Evolutionary conservation across 2,888 invertebrate genomes (phyloP).

Genomic region (Parthenolecanium corni): DNA sequence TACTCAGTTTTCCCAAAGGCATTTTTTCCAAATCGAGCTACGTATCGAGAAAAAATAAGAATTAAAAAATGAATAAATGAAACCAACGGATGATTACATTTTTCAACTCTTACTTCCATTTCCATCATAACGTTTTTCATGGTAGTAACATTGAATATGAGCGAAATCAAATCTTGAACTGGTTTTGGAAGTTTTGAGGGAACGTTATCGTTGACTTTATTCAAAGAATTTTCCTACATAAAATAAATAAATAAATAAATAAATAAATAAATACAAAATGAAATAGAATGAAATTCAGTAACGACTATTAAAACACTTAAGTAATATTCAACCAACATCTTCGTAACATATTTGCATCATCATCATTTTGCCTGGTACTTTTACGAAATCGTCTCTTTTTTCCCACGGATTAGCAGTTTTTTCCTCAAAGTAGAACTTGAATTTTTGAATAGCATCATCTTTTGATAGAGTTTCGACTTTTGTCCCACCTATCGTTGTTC

Average conservation of each 20-base stretch:
- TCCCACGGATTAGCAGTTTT: slow-evolving; percentile 76
- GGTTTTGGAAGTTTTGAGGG: slow-evolving; percentile 57
- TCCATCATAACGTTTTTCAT: slow-evolving; percentile 91
- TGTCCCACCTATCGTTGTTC: slow-evolving; percentile 80
- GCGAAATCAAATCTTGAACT: slow-evolving; percentile 69
- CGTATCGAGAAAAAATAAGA: slow-evolving; percentile 20
- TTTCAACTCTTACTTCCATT: slow-evolving; percentile 56
- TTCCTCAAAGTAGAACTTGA: slow-evolving; percentile 46
- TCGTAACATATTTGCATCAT: slow-evolving; percentile 86
- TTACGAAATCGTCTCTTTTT: slow-evolving; percentile 40
- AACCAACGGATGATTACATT: neutral
- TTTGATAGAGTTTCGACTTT: slow-evolving; percentile 43
- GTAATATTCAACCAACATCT: slow-evolving; percentile 38
- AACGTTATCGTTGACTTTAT: slow-evolving; percentile 4
- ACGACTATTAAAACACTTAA: neutral
- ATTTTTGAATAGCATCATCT: slow-evolving; percentile 49
- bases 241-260: too few species aligned
- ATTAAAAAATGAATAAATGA: too few species aligned
- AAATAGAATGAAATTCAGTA: too few species aligned
- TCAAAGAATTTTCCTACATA: neutral
- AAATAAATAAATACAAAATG: too few species aligned
- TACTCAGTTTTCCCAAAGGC: slow-evolving; percentile 93
- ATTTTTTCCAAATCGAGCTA: slow-evolving; percentile 88
- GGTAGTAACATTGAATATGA: slow-evolving; percentile 78
- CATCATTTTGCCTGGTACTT: slow-evolving; percentile 60